Percentiles rank a stretch among this genome's conserved stretches.
Evolutionary conservation across 2,888 invertebrate species (phyloP).

Genomic region (Belgica antarctica): DNA sequence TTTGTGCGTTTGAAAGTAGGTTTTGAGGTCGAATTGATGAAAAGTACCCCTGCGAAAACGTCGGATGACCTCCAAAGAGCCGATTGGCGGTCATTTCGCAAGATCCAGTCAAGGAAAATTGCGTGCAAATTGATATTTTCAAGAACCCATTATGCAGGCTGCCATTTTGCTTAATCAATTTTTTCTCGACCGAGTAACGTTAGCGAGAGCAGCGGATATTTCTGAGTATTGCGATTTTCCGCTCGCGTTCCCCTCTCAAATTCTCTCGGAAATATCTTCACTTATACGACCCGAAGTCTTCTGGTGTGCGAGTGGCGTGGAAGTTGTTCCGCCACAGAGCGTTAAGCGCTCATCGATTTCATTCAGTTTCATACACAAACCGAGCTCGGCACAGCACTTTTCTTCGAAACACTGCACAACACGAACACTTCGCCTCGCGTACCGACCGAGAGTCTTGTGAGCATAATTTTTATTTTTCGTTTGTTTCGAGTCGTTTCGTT

Average conservation of each 20-base stretch:
- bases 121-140: conserved; percentile 19
- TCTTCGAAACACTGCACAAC: not conserved
- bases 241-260: not conserved
- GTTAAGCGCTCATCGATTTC: not conserved
- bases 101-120: conserved; percentile 35
- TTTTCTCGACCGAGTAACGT: not conserved
- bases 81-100: not conserved
- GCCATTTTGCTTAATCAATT: conserved; percentile 37
- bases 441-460: conserved; percentile 33
- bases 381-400: not conserved
- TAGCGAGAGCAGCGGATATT: no score
- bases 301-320: not conserved
- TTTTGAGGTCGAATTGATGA: not conserved
- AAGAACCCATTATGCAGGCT: not conserved
- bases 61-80: not conserved
- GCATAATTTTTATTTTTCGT: conserved; percentile 42
- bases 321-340: not conserved
- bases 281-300: not conserved
- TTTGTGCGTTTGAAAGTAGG: no score
- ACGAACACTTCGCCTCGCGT: not conserved
- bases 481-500: conserved; percentile 12
- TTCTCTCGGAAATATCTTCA: not conserved
- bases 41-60: conserved; percentile 7
- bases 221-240: not conserved
- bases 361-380: not conserved